Base-by-base conservation (phyloP, 2,888 invertebrate genomes). In the Prosopocoilus inquinatus region DNA sequence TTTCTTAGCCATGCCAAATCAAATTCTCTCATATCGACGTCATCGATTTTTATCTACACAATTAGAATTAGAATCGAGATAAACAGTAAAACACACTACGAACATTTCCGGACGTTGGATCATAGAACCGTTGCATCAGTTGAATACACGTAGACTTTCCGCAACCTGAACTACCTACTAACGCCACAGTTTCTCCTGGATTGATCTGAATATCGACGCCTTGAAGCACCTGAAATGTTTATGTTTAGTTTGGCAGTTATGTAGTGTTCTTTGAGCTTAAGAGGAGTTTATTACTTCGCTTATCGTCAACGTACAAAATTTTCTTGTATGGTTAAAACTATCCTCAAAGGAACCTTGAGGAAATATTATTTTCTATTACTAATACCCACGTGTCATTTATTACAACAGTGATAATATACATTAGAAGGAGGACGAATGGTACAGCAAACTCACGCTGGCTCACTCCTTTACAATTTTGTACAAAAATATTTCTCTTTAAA, bases 111-210 rank as follows among this genome's bases (percentile, higher is more conserved):
- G 79, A 80, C 32, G 80, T 67, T 1, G 85, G 82, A 72, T 89
- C 90, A 68, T 91, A 91, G 70, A 90, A 88, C 50, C 90, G 76
- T 70, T 90, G 86, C 16, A 90, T 70, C 9, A 92, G 74, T 71
- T 88, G 88, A 13, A 90, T 82, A 57, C 87, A 82, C 0, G 91
- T 91, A 7, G 88, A 88, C 76, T 91, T 91, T 46, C 91, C 91
- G 70, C 88, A 88, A 1, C 91, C 91, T 48, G 88, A 88, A 35
- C 85, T 78, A 0, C 91, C 85, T 2, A 88, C 88, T 16, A 88
- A 72, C 0, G 91, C 92, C 4, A 91, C 86, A 0, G 89, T 89
- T 72, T 90, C 83, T 0, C 91, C 91, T 2, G 84, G 80, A 36
- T 84, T 80, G 20, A 91, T 86, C 9, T 78, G 81, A 33, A 91